Evolutionary conservation across 2,888 invertebrate species (phyloP).

Genomic region (Lysandra coridon): DNA sequence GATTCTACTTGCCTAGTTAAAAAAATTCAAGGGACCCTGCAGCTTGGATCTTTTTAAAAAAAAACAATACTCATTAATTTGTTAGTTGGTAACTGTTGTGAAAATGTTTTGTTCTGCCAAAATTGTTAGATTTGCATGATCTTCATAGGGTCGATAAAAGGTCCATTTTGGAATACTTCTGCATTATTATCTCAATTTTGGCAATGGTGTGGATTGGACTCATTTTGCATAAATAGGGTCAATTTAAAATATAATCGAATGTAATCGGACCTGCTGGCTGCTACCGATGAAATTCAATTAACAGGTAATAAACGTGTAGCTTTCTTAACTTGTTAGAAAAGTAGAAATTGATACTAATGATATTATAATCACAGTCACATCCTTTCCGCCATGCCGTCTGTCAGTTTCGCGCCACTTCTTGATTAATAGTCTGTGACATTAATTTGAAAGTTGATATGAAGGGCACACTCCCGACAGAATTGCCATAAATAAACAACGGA

Average conservation of each 20-base stretch:
- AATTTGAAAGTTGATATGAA: not conserved
- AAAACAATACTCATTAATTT: no score
- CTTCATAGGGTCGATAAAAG: no score
- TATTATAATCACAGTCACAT: not conserved
- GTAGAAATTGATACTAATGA: conserved; percentile 27
- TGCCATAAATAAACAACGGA: not conserved
- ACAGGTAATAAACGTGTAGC: not conserved
- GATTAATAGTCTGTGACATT: not conserved
- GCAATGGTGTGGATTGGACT: no score
- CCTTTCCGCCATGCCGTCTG: not conserved
- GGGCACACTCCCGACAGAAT: not conserved
- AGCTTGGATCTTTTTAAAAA: no score
- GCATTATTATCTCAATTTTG: no score
- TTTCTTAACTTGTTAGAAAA: conserved; percentile 22
- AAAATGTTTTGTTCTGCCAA: no score
- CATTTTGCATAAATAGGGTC: no score
- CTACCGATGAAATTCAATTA: conserved; percentile 3
- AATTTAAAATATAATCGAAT: not conserved
- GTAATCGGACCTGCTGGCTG: not conserved
- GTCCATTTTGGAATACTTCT: no score
- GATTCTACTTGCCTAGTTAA: no score
- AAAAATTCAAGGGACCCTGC: no score
- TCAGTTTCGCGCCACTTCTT: not conserved
- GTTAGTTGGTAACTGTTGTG: no score
- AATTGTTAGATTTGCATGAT: no score